Base-by-base conservation (phyloP, 2,113 vertebrate species). In the Lasiurus cinereus region DNA sequence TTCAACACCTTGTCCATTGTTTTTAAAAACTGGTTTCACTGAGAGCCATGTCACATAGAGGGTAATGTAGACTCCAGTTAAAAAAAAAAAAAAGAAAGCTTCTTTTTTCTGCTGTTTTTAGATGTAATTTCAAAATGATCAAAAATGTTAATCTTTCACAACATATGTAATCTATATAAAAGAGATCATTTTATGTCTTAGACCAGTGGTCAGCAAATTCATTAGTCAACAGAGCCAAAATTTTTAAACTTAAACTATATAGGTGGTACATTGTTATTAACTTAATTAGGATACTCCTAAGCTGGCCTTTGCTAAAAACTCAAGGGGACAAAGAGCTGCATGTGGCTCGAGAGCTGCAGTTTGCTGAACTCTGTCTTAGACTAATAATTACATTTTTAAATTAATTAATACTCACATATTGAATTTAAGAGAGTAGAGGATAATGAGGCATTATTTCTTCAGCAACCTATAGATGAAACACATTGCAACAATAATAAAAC, bases 361-460 rank as follows among this genome's bases (percentile, higher is more conserved):
- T 39, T 39, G 39, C 39, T 39, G 39, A 39, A 3, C 39, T 3
- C 39, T 88, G 31, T 90, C 12, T 93, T 92, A 90, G 93, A 24
- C 39, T 52, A 90, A 91, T 64, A n/a, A n/a, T 90, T 80, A 18
- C 46, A 39, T 90, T 88, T 39, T 89, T 97, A 99, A 98, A 99
- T 99, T 33, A 98, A 99, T 97, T 99, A 99, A 88, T 99, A 99
- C 5, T 0, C 11, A 54, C 0, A 64, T 92, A 67, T 10, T 5
- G 14, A 67, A 74, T 46, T 77, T 83, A 90, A 92, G 50, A 91
- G 36, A 6, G 15, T 64, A 72, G 67, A 54, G 83, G 36, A 77
- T 64, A 88, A 0, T 29, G 14, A 29, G 83, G 77, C 13, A 77
- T 56, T 84, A 16, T 90, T 92, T 95, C 62, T 39, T 95, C 24